phyloP scores from a whole-genome alignment of 2,797 vertebrate genomes.

The Anguilla anguilla region DNA sequence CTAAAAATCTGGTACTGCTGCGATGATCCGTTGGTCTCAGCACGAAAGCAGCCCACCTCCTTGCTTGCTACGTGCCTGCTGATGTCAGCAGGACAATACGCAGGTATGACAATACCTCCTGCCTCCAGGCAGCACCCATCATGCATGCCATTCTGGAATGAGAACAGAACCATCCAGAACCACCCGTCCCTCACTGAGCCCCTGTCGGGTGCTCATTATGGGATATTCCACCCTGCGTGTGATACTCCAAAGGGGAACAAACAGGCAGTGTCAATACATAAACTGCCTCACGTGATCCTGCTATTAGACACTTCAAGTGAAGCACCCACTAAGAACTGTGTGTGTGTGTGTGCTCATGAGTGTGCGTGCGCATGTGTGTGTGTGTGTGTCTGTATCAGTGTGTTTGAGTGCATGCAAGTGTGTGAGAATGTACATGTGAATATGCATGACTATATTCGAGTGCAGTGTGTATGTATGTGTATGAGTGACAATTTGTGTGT shows the following conservation, averaged over 20 bases:
- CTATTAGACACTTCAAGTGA: not conserved
- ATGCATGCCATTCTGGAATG: not conserved
- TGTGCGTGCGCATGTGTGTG: not conserved
- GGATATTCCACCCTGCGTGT: too few species aligned
- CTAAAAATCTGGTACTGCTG: not conserved
- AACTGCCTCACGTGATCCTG: not conserved
- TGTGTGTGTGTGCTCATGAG: not conserved
- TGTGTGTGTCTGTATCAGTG: not conserved
- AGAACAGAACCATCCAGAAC: not conserved
- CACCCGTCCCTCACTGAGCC: not conserved
- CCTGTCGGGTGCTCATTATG: not conserved
- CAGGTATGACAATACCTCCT: not conserved
- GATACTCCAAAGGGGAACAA: not conserved
- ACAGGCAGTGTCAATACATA: conserved; percentile 5
- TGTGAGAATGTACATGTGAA: not conserved
- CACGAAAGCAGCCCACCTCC: not conserved
- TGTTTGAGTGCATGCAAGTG: not conserved
- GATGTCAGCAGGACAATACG: not conserved
- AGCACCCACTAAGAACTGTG: conserved; percentile 7
- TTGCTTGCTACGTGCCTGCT: not conserved
- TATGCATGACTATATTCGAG: not conserved
- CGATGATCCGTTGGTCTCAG: not conserved
- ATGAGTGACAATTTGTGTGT: not conserved
- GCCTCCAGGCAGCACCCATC: not conserved
- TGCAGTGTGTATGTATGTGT: not conserved